Conservation (phyloP, 2,888 invertebrate species). For the Synanthedon tipuliformis region DNA sequence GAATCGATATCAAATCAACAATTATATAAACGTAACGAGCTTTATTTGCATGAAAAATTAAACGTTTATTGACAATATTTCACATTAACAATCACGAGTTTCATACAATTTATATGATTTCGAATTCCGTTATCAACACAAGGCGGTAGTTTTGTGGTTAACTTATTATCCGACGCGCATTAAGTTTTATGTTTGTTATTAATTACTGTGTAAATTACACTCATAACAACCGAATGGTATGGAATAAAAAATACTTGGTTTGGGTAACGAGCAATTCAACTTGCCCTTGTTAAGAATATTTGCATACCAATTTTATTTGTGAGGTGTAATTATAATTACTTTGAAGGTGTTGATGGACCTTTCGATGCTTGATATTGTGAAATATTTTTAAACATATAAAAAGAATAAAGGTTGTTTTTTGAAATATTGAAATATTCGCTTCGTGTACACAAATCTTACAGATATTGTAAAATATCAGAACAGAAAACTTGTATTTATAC, state of each 20-base stretch:
- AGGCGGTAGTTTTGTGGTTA: not conserved
- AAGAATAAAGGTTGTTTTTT: too few species aligned
- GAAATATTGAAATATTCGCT: too few species aligned
- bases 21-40: slow-evolving; percentile 1
- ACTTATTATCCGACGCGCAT: not conserved
- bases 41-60: slow-evolving; percentile 7
- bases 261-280: not conserved
- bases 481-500: too few species aligned
- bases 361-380: too few species aligned
- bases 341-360: too few species aligned
- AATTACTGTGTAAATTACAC: not conserved
- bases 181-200: not conserved
- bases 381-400: too few species aligned
- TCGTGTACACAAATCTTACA: too few species aligned
- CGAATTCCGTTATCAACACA: not conserved
- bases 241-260: not conserved
- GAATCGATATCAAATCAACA: not conserved
- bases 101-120: not conserved
- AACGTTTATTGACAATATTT: slow-evolving; percentile 2
- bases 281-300: not conserved
- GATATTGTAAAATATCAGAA: too few species aligned
- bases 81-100: not conserved
- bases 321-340: too few species aligned
- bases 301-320: not conserved
- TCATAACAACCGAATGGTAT: not conserved